Evolutionary conservation across 1,140 invertebrate genomes (phyloP).

Genomic region (Lysiphlebus fabarum): DNA sequence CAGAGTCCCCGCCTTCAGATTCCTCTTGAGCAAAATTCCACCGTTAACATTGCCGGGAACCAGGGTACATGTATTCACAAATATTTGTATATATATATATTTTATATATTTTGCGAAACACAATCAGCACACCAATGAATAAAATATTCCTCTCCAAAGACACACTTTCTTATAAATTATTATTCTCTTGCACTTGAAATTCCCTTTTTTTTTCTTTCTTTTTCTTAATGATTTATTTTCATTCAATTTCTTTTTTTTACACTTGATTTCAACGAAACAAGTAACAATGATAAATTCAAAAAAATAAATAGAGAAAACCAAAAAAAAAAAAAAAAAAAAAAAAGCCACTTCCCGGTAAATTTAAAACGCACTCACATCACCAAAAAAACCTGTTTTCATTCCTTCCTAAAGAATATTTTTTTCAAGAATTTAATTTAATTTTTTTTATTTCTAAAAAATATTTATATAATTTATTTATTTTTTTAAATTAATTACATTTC

Average conservation of each 20-base stretch:
- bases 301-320: no score
- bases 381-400: constrained; percentile 6
- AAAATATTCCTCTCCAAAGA: no score
- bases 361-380: constrained; percentile 20
- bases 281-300: no score
- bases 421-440: constrained; percentile 14
- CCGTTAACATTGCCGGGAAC: constrained; percentile 50
- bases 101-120: no score
- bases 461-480: background rate
- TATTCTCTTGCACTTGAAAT: constrained; percentile 6
- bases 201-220: background rate
- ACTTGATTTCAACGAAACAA: constrained; percentile 5
- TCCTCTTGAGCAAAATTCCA: constrained; percentile 73
- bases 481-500: no score
- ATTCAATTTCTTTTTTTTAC: background rate
- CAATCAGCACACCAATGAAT: no score
- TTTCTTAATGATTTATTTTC: constrained; percentile 9
- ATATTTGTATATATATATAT: background rate
- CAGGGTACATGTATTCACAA: background rate
- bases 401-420: background rate
- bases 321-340: no score
- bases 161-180: background rate
- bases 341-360: constrained; percentile 15
- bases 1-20: constrained; percentile 64
- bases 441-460: constrained; percentile 4